Conservation (phyloP, 2,888 invertebrate genomes). For the Myopa tessellatipennis region DNA sequence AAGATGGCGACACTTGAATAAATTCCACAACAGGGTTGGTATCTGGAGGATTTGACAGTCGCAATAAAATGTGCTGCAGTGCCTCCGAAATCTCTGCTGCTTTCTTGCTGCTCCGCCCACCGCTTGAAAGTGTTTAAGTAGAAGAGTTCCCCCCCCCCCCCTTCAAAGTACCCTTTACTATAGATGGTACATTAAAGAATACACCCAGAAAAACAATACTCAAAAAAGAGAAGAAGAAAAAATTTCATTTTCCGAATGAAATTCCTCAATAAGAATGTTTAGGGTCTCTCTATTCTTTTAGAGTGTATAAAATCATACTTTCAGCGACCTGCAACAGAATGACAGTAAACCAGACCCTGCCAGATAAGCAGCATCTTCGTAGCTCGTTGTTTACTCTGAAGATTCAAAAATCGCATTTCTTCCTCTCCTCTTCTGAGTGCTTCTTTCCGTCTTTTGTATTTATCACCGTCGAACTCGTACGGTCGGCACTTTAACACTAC, state of each 20-base stretch:
- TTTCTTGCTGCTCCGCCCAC: neutral
- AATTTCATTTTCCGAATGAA: no score
- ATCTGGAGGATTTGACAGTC: neutral
- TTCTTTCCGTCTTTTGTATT: slow-evolving; percentile 1
- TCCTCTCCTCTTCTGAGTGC: slow-evolving; percentile 21
- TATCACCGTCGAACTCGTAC: neutral
- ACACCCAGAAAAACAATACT: no score
- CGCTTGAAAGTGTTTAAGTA: no score
- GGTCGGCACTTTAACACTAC: neutral
- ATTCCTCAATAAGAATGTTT: no score
- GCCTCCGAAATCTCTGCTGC: neutral
- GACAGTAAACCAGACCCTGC: slow-evolving; percentile 31
- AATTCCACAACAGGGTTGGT: neutral
- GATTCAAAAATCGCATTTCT: neutral
- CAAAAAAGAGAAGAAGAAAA: no score
- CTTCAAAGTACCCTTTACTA: no score
- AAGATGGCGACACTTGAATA: slow-evolving; percentile 2
- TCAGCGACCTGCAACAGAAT: slow-evolving; percentile 24
- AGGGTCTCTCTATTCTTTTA: no score
- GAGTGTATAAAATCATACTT: no score
- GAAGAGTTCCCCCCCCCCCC: no score
- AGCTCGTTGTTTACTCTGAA: neutral
- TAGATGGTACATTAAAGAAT: no score
- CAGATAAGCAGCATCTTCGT: slow-evolving; percentile 23
- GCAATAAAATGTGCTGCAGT: slow-evolving; percentile 8